Evolutionary conservation across 2,113 vertebrate genomes (phyloP).

Genomic region (Piprites chloris): DNA sequence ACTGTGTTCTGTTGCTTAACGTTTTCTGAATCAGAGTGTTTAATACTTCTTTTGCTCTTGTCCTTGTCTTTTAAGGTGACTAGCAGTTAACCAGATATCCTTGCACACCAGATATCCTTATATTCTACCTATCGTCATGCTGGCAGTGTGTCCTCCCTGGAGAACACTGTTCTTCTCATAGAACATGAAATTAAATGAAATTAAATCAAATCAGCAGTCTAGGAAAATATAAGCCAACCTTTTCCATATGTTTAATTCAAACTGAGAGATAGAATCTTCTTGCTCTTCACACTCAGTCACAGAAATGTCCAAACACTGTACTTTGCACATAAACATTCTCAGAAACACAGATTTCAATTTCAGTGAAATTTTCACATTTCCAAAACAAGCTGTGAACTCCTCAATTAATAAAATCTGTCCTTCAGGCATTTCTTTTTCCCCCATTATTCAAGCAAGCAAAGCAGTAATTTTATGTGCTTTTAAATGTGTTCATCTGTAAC

Average conservation of each 20-base stretch:
- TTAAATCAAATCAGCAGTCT: not conserved
- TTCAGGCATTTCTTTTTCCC: not conserved
- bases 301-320: slow-evolving; percentile 19
- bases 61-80: not conserved
- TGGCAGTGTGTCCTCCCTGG: fast-evolving
- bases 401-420: not conserved
- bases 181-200: not conserved
- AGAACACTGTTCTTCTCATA: not conserved
- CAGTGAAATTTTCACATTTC: not conserved
- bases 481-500: not conserved
- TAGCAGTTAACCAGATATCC: not conserved
- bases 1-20: not conserved
- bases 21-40: not conserved
- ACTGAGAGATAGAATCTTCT: not conserved
- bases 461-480: not conserved
- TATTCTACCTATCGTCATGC: not conserved
- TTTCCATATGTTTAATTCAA: not conserved
- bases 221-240: not conserved
- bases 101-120: not conserved
- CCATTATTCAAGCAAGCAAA: not conserved
- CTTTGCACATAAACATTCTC: not conserved
- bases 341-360: not conserved
- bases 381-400: not conserved
- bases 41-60: not conserved
- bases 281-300: not conserved